Base-by-base conservation (phyloP, 1,140 invertebrate genomes). In the Pachyrhynchus sulphureomaculatus region DNA sequence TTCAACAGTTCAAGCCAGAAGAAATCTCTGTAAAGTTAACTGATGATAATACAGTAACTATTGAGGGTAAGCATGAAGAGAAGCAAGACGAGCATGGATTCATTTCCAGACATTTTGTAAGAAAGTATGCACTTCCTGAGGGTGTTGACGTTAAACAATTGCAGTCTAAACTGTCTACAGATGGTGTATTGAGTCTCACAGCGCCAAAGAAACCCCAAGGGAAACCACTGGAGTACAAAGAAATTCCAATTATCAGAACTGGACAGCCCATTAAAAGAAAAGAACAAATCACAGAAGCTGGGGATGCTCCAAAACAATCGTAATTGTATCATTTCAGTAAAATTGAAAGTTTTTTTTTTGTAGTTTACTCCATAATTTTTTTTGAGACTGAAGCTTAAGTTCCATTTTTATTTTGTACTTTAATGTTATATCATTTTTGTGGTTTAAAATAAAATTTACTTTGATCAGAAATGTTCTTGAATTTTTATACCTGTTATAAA, bases 11-110 rank as follows among this genome's bases (percentile, higher is more conserved):
- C 75, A 81, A 83, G 58, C 90, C 91, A 0, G 88, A 93, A 55
- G 91, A 94, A 72, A 81, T 93, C 17, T 85, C 79, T 32, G 86
- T 93, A 0, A 92, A 88, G 75, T 85, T 89, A 73, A 86, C 88
- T 10, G 86, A 88, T 67, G 86, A 88, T 67, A 81, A 84, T 34
- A 79, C 75, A 29, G 79, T 91, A 8, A 78, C 86, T 2, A 80
- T 91, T 13, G 81, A 85, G 69, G 88, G 83, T 1, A 86, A 87
- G 67, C 88, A 90, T 29, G 26, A 29, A 29, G 26, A 29, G 5
- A 29, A 29, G 26, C 26, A 29, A 29, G 26, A 29, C 12, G 26
- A 29, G 26, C 26, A 29, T 29, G 26, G 26, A 10, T 29, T 29
- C 12, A 29, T 29, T 9, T 29, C 26, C 26, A 29, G 26, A 29